These are phyloP conservation scores for Cyrtodaria siliqua DNA, from an alignment of 2,888 invertebrate species.

Conservation along the genomic window DNA sequence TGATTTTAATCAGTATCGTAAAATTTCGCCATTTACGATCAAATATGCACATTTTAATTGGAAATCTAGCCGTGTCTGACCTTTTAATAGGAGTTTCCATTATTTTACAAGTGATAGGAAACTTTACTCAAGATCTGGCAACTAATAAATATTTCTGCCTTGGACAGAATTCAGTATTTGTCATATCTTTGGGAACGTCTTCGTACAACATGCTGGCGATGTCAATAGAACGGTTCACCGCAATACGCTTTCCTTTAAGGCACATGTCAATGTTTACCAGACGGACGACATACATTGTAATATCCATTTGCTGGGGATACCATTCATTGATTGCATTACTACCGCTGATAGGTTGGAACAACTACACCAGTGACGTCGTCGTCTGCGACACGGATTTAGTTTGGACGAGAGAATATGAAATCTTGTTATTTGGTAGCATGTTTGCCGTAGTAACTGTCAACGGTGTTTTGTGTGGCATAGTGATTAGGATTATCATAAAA, in stretches of 20 bases:
- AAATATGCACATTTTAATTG: slow-evolving; percentile 55
- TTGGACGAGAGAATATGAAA: slow-evolving; percentile 42
- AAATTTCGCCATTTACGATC: slow-evolving; percentile 45
- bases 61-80: slow-evolving; percentile 52
- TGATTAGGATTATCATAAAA: slow-evolving; percentile 28
- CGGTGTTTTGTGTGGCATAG: slow-evolving; percentile 39
- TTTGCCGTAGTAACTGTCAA: slow-evolving; percentile 38
- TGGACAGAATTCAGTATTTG: slow-evolving; percentile 18
- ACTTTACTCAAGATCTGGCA: slow-evolving; percentile 22
- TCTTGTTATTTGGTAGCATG: slow-evolving; percentile 37
- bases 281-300: slow-evolving; percentile 33
- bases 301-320: slow-evolving; percentile 41
- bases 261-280: slow-evolving; percentile 37
- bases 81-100: slow-evolving; percentile 49
- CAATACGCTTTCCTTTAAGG: slow-evolving; percentile 36
- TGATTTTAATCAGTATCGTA: slow-evolving; percentile 42
- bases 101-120: slow-evolving; percentile 32
- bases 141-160: slow-evolving; percentile 26
- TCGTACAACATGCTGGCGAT: slow-evolving; percentile 44
- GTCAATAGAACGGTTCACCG: slow-evolving; percentile 46
- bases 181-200: slow-evolving; percentile 51
- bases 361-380: slow-evolving; percentile 21
- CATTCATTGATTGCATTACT: slow-evolving; percentile 37
- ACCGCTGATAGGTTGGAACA: slow-evolving; percentile 47
- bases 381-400: slow-evolving; percentile 50